phyloP scores from a whole-genome alignment of 2,113 vertebrate species.

The Lepisosteus osseus region DNA sequence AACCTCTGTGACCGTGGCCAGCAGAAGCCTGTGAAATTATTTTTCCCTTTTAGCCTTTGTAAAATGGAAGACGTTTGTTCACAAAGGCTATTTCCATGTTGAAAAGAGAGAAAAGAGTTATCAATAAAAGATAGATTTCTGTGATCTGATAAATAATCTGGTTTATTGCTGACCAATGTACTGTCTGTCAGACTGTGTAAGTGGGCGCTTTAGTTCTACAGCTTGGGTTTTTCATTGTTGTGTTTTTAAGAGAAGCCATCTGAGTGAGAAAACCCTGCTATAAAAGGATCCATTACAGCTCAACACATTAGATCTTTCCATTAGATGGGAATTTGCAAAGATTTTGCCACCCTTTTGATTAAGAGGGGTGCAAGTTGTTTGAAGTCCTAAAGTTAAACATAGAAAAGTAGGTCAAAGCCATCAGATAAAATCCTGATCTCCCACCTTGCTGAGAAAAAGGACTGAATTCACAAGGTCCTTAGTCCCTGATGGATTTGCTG shows the following conservation, averaged over 20 bases:
- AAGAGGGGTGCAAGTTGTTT: too few relatives aligned
- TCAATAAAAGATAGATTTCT: conserved; percentile 66
- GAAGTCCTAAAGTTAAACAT: too few relatives aligned
- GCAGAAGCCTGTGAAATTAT: neutral
- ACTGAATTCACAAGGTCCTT: too few relatives aligned
- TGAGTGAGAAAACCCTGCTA: conserved; percentile 26
- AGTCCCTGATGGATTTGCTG: too few relatives aligned
- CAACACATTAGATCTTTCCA: neutral
- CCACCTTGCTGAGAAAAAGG: too few relatives aligned
- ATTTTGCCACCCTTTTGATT: too few relatives aligned
- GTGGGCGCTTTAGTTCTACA: conserved; percentile 47
- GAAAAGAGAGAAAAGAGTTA: conserved; percentile 58
- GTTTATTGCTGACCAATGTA: conserved; percentile 70
- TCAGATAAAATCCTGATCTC: too few relatives aligned
- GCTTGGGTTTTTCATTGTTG: conserved; percentile 40
- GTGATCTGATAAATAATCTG: conserved; percentile 71
- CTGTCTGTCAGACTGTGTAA: conserved; percentile 61
- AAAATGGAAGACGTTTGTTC: conserved; percentile 51
- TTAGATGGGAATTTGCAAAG: neutral
- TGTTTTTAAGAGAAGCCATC: conserved; percentile 26
- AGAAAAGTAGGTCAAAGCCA: too few relatives aligned
- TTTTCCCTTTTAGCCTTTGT: conserved; percentile 54
- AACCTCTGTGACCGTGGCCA: too few relatives aligned
- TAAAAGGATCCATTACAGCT: conserved; percentile 7
- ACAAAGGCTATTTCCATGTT: conserved; percentile 53